A percentile compares a stretch with the other conserved stretches of the same genome.
These are phyloP conservation scores for Thecophora atra DNA, from an alignment of 2,888 invertebrate species.

Conservation along the genomic window DNA sequence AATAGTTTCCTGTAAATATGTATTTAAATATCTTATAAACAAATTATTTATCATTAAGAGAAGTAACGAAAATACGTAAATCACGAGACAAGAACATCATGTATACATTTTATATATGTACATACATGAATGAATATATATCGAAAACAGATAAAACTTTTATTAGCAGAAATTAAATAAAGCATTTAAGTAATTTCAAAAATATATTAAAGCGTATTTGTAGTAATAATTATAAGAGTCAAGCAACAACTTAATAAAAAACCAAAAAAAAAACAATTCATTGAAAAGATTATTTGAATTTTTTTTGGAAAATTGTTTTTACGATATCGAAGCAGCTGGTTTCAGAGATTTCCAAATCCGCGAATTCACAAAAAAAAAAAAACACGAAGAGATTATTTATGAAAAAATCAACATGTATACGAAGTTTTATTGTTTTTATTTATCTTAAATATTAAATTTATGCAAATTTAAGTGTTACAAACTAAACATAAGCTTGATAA, in stretches of 20 bases:
- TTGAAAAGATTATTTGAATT: no score
- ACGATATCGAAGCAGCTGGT: slow-evolving; percentile 8
- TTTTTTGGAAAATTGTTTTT: background rate
- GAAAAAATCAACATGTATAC: slow-evolving; percentile 33
- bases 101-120: background rate
- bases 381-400: slow-evolving; percentile 27
- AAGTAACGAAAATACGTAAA: slow-evolving; percentile 63
- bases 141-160: background rate
- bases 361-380: slow-evolving; percentile 14
- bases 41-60: no score
- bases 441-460: background rate
- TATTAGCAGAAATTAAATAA: background rate
- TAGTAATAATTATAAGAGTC: no score
- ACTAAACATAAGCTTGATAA: slow-evolving; percentile 1
- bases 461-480: slow-evolving; percentile 7
- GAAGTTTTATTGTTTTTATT: slow-evolving; percentile 20
- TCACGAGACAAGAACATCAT: slow-evolving; percentile 46
- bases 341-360: slow-evolving; percentile 29
- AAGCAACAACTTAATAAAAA: no score
- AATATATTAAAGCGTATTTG: no score
- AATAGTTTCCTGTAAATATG: slow-evolving; percentile 19
- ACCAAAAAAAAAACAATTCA: no score
- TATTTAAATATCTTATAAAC: slow-evolving; percentile 1
- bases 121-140: no score
- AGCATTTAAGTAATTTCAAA: background rate